phyloP scores from a whole-genome alignment of 2,888 invertebrate genomes.

The Flexamia atlantica region DNA sequence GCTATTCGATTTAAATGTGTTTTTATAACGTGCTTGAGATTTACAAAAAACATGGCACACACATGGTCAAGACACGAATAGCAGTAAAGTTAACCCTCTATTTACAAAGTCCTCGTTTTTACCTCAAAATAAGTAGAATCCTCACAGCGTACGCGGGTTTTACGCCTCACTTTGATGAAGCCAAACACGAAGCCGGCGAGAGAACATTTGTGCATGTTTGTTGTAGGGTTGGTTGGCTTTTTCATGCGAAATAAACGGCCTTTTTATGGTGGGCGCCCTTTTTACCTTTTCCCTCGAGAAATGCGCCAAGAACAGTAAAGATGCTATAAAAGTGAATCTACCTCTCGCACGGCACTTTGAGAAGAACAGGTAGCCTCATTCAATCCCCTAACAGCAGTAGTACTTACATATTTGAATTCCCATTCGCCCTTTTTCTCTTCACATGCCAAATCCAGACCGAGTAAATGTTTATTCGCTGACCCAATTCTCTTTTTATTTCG shows the following conservation, averaged over 20 bases:
- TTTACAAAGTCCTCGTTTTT: neutral
- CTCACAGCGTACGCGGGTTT: neutral
- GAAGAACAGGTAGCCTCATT: constrained; percentile 3
- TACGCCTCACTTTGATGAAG: constrained; percentile 4
- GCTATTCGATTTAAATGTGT: no score
- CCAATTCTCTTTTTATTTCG: no score
- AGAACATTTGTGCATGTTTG: constrained; percentile 28
- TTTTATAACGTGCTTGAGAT: no score
- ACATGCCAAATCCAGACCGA: neutral
- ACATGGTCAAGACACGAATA: no score
- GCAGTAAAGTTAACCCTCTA: neutral
- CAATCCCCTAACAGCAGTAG: constrained; percentile 15
- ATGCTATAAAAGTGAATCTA: constrained; percentile 43
- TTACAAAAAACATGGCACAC: no score
- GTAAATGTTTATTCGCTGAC: neutral
- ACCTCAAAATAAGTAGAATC: neutral
- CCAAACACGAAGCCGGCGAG: neutral
- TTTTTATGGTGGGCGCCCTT: constrained; percentile 47
- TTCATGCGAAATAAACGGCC: constrained; percentile 47
- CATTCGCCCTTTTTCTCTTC: neutral
- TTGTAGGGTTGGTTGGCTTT: constrained; percentile 42
- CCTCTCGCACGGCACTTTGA: constrained; percentile 7
- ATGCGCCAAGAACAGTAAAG: constrained; percentile 50
- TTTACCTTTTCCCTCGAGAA: constrained; percentile 50
- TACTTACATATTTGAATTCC: constrained; percentile 38